phyloP scores from a whole-genome alignment of 1,140 invertebrate species.

The Ectropis grisescens region DNA sequence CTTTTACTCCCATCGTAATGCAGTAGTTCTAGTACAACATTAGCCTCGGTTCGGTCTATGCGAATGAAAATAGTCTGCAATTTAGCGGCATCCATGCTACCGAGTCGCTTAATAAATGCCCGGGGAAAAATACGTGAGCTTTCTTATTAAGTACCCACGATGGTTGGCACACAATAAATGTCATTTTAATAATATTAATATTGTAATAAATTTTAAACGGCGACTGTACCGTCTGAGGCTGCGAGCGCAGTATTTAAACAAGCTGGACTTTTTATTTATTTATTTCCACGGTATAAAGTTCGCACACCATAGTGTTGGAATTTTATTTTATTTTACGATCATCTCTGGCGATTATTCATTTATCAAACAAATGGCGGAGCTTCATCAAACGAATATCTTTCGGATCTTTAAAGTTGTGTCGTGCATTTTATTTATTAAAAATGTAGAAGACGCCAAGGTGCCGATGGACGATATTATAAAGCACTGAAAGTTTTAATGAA shows the following conservation, averaged over 20 bases:
- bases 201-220: conserved; percentile 21
- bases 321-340: conserved; percentile 25
- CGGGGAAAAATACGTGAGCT: not conserved
- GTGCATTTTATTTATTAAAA: conserved; percentile 29
- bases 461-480: too few species aligned
- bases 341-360: conserved; percentile 31
- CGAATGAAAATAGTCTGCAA: too few species aligned
- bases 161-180: conserved; percentile 15
- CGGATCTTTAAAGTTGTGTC: conserved; percentile 18
- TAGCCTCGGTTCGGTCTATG: too few species aligned
- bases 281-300: conserved; percentile 25
- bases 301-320: conserved; percentile 18
- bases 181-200: conserved; percentile 24
- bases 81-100: too few species aligned
- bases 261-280: conserved; percentile 30
- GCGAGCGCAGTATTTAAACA: conserved; percentile 19
- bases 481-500: too few species aligned
- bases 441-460: too few species aligned
- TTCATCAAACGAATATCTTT: conserved; percentile 36
- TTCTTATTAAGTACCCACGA: conserved; percentile 2
- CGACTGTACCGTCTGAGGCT: conserved; percentile 23
- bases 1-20: too few species aligned
- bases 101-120: not conserved
- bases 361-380: conserved; percentile 39
- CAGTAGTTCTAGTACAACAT: too few species aligned